phyloP scores from a whole-genome alignment of 2,113 vertebrate species.

The Dipodomys spectabilis region DNA sequence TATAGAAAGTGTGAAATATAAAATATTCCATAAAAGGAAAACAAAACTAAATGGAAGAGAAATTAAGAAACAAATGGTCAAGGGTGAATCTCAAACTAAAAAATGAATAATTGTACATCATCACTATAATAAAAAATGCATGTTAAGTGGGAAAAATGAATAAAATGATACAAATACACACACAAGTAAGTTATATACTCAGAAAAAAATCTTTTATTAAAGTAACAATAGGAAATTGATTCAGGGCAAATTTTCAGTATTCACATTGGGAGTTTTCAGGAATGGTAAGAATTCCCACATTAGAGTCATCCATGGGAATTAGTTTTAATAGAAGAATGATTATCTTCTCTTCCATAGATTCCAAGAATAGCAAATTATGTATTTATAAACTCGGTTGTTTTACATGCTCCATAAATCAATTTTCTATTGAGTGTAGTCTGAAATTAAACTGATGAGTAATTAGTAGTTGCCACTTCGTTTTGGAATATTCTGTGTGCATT shows the following conservation, averaged over 20 bases:
- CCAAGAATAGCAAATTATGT: conserved; percentile 40
- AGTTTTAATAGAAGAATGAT: conserved; percentile 57
- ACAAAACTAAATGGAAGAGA: conserved; percentile 57
- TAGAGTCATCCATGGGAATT: conserved; percentile 44
- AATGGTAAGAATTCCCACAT: conserved; percentile 15
- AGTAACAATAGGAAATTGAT: not conserved
- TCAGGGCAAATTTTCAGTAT: conserved; percentile 38
- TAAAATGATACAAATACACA: not conserved
- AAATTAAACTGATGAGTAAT: conserved; percentile 80
- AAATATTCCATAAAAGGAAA: conserved; percentile 50
- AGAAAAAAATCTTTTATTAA: conserved; percentile 59
- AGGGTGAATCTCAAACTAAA: conserved; percentile 55
- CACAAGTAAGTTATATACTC: conserved; percentile 43
- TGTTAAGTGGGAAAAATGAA: not conserved
- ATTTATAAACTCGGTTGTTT: conserved; percentile 48
- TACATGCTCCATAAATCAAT: conserved; percentile 46
- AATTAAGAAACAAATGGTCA: conserved; percentile 50
- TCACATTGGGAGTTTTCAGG: conserved; percentile 42
- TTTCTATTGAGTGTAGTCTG: conserved; percentile 54
- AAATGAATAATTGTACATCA: not conserved
- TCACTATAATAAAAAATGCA: too few relatives aligned
- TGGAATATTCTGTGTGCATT: conserved; percentile 79
- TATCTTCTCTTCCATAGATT: conserved; percentile 54
- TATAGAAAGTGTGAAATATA: conserved; percentile 26
- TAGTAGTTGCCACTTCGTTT: conserved; percentile 78